Evolutionary conservation across 2,888 invertebrate species (phyloP).

Genomic region (Melikaiella ostensackeni): DNA sequence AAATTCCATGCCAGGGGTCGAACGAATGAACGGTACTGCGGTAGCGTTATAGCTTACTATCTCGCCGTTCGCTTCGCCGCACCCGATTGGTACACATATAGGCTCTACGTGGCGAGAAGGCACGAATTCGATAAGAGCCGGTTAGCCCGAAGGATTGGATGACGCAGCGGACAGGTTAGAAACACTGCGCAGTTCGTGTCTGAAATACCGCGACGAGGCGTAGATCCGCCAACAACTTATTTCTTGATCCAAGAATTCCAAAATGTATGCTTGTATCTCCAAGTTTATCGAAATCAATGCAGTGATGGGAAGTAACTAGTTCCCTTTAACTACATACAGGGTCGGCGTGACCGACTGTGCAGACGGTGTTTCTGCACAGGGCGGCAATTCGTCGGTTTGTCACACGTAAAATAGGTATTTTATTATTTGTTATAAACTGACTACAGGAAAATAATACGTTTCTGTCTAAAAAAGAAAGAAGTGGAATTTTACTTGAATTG

Average conservation of each 20-base stretch:
- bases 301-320: too few species aligned
- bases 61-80: conserved; percentile 37
- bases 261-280: neutral
- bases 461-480: too few species aligned
- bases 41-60: conserved; percentile 34
- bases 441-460: too few species aligned
- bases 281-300: too few species aligned
- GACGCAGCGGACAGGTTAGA: conserved; percentile 58
- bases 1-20: conserved; percentile 37
- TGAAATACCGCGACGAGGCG: conserved; percentile 40
- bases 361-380: too few species aligned
- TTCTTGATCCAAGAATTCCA: neutral
- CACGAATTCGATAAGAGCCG: conserved; percentile 67
- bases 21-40: conserved; percentile 41
- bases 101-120: conserved; percentile 51
- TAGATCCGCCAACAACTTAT: conserved; percentile 4
- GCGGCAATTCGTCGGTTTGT: too few species aligned
- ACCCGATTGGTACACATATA: conserved; percentile 42
- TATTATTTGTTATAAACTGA: too few species aligned
- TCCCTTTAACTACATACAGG: too few species aligned
- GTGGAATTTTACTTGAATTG: too few species aligned
- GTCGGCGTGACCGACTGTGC: too few species aligned
- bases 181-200: conserved; percentile 53
- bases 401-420: too few species aligned
- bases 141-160: conserved; percentile 57